Conservation (phyloP, 2,888 invertebrate genomes). For the Microplitis deprimator region DNA sequence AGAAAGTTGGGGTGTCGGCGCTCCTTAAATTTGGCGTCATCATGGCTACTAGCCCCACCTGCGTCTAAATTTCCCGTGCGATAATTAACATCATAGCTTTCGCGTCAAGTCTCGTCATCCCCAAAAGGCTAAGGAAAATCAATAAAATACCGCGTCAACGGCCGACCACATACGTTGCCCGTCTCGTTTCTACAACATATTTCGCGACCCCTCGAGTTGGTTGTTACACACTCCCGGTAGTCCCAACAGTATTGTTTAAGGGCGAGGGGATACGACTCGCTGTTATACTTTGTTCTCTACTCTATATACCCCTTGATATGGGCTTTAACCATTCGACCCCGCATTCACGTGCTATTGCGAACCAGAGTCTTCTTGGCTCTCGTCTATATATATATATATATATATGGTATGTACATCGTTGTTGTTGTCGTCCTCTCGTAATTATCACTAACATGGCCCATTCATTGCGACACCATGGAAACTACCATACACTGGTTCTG, state of each 20-base stretch:
- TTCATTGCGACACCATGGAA: constrained; percentile 12
- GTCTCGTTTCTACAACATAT: constrained; percentile 42
- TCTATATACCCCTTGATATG: constrained; percentile 11
- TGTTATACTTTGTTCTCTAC: constrained; percentile 6
- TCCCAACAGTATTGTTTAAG: constrained; percentile 20
- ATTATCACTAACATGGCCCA: constrained; percentile 15
- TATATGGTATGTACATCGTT: neutral
- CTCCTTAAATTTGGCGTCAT: constrained; percentile 11
- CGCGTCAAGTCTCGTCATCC: constrained; percentile 32
- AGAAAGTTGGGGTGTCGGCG: neutral
- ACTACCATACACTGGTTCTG: neutral
- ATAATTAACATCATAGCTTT: constrained; percentile 34
- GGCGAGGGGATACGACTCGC: constrained; percentile 6
- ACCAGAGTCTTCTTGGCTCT: constrained; percentile 12
- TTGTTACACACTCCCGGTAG: constrained; percentile 37
- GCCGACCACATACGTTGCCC: constrained; percentile 45
- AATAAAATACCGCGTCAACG: constrained; percentile 45
- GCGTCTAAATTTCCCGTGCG: constrained; percentile 13
- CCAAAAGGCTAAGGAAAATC: constrained; percentile 45
- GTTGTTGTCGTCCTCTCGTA: constrained; percentile 29
- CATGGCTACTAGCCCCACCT: constrained; percentile 27
- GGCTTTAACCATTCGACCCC: neutral
- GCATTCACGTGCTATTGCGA: neutral
- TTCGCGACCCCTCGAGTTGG: constrained; percentile 27
- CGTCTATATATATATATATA: neutral